Evolutionary conservation across 2,888 invertebrate species (phyloP), one percentile per base, ranked within the genome.

Genomic region (Tenthredo scrophulariae): DNA sequence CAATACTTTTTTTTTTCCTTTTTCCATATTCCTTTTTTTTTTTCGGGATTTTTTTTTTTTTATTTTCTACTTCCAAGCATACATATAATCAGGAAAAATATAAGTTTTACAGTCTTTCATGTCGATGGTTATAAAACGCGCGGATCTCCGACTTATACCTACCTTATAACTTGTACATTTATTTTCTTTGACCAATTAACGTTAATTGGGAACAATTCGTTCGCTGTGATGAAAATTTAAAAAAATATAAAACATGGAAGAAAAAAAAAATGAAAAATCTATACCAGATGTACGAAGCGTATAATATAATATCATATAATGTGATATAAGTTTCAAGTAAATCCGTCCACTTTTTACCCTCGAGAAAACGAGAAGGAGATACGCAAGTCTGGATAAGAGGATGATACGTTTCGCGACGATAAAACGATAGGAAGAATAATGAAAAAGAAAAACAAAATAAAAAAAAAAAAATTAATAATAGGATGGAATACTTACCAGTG

Each of bases 401-500:
- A 50, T 50, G 18, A 15, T 5, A 50, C 1, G 18, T 18, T 50
- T 50, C 18, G 50, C 18, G 18, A 18, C 29, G 13, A 33, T 65
- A 29, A 65, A 65, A 26, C 5, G 65, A 65, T 26, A n/a, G 18
- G 33, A 37, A 22, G 4, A 13, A 40, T 4, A 5, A 33, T 4
- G 33, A 33, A 33, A 4, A 33, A 33, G 4, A 33, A 33, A 33
- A 33, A 33, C 4, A 33, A 33, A 33, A 33, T 4, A 4, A 33
- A 33, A 33, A 33, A 33, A 37, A 37, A 7, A 7, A 37, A 7
- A 37, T 10, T n/a, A 40, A 74, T 9, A 62, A 33, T 40, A 6
- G 4, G 22, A 62, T 26, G 2, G 5, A 22, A 37, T 7, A 90
- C 95, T 96, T 93, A 97, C 97, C 97, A 92, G 97, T 96, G 89